Base-by-base conservation (phyloP, 2,113 vertebrate genomes). In the Odocoileus virginianus region DNA sequence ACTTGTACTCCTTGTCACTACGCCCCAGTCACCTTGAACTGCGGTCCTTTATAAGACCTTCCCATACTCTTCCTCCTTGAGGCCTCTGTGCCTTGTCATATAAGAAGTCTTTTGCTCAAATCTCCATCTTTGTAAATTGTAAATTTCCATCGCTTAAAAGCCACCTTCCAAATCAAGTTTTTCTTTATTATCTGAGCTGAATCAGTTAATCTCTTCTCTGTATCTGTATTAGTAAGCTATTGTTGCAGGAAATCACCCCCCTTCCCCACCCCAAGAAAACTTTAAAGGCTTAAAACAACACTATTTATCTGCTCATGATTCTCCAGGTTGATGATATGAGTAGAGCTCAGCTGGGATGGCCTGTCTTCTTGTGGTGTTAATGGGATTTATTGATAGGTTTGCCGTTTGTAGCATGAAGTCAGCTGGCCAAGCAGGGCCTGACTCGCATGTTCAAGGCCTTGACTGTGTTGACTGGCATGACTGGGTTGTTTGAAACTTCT, bases 1-100 rank as follows among this genome's bases (percentile, higher is more conserved):
- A 6, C 4, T 1, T 3, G 2, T 6, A 5, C 23, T 11, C 54
- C 30, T 58, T 23, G 10, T 13, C 25, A 12, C 27, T 7, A 0
- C 1, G 27, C 40, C 43, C 25, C 78, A 55, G 61, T 9, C 23
- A 52, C 2, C 5, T 0, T 27, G 23, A 28, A 50, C 13, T 36
- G 10, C 61, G n/a, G 16, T 28, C 15, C 27, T 76, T 33, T 60
- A 21, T 8, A 30, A 33, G 54, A 61, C 40, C 28, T 88, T 40
- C 6, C 74, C 40, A 11, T 14, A 58, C 12, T 60, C 64, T 76
- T 33, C 83, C 74, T 33, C 45, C 43, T 55, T 4, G 13, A 61
- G n/a, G 36, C 30, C 23, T 95, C 60, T 14, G 23, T 27, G 45
- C 45, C 17, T 17, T 64, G 85, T 87, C 40, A 64, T 58, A 57